These are phyloP conservation scores for Philopotamus ludificatus DNA, from an alignment of 1,140 invertebrate genomes.

Conservation along the genomic window DNA sequence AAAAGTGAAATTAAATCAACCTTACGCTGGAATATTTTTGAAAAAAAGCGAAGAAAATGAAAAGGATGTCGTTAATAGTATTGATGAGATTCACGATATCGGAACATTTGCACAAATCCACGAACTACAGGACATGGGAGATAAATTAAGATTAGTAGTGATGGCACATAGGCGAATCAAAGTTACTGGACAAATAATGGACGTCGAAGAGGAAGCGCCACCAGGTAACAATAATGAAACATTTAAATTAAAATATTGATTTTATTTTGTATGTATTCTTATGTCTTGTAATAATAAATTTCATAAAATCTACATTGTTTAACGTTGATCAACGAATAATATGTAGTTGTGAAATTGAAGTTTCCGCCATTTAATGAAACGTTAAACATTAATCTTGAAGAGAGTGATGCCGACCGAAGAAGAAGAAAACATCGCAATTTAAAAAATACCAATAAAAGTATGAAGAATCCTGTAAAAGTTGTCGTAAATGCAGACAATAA, in stretches of 20 bases:
- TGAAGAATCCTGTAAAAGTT: constrained; percentile 32
- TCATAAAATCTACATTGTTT: neutral
- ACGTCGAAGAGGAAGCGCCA: constrained; percentile 63
- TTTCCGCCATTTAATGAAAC: constrained; percentile 67
- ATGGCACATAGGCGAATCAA: constrained; percentile 90
- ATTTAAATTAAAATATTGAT: constrained; percentile 21
- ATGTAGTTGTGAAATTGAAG: constrained; percentile 50
- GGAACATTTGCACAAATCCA: constrained; percentile 98
- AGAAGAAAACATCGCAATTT: constrained; percentile 54
- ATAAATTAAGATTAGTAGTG: constrained; percentile 87
- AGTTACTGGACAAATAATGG: constrained; percentile 73
- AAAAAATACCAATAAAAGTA: constrained; percentile 42
- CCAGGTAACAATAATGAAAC: constrained; percentile 45
- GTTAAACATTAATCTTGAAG: constrained; percentile 64
- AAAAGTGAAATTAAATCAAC: constrained; percentile 94
- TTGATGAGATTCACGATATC: constrained; percentile 87
- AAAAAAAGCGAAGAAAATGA: constrained; percentile 91
- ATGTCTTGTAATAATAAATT: no score
- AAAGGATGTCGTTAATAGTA: constrained; percentile 78
- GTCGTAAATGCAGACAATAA: constrained; percentile 27
- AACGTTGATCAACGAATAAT: constrained; percentile 1
- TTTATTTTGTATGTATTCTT: constrained; percentile 19
- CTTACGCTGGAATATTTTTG: constrained; percentile 96
- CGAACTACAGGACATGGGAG: constrained; percentile 94
- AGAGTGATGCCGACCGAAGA: constrained; percentile 56